Percentiles rank a stretch among this genome's conserved stretches.
These are phyloP conservation scores for Mus pahari DNA, from an alignment of 2,113 vertebrate genomes.

Conservation along the genomic window DNA sequence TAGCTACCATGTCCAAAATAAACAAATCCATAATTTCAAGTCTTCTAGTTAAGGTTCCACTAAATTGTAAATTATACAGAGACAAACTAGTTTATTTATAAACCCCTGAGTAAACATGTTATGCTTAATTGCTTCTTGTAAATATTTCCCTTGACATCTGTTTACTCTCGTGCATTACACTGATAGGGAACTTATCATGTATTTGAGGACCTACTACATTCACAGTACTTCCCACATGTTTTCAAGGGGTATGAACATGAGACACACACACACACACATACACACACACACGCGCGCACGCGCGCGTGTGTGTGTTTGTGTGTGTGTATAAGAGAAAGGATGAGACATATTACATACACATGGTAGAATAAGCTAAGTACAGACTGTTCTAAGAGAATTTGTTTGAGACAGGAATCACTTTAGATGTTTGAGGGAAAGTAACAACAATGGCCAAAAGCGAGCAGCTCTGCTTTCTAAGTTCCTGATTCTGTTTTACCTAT, in stretches of 20 bases:
- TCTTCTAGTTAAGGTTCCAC: conserved; percentile 28
- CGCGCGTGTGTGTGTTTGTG: too few species aligned
- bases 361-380: background rate
- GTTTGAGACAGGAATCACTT: background rate
- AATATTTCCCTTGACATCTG: conserved; percentile 8
- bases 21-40: conserved; percentile 42
- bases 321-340: too few species aligned
- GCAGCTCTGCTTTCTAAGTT: background rate
- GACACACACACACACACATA: background rate
- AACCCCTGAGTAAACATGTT: conserved; percentile 9
- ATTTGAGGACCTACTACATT: background rate
- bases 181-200: background rate
- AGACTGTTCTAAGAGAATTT: background rate
- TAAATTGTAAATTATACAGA: conserved; percentile 46
- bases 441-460: background rate
- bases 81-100: conserved; percentile 21
- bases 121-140: conserved; percentile 45
- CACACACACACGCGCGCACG: too few species aligned
- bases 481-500: background rate
- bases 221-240: background rate
- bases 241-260: background rate
- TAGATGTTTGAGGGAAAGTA: background rate
- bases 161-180: background rate
- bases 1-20: conserved; percentile 8
- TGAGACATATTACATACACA: background rate